phyloP scores from a whole-genome alignment of 2,888 invertebrate species.

The Bugulina stolonifera region DNA sequence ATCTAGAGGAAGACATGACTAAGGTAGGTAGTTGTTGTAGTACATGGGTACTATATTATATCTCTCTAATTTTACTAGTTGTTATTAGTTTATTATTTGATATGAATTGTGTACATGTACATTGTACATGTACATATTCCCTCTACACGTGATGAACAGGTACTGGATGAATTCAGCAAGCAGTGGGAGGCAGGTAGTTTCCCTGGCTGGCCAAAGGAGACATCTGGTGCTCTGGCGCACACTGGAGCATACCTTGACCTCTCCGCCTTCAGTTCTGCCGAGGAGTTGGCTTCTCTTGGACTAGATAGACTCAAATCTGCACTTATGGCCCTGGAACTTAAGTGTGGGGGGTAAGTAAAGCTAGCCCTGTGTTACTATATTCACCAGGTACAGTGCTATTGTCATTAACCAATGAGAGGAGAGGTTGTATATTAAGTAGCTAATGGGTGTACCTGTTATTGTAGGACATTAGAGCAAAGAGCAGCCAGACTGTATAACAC shows the following conservation, averaged over 20 bases:
- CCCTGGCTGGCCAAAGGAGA: constrained; percentile 92
- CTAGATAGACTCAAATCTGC: constrained; percentile 95
- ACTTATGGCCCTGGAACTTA: constrained; percentile 87
- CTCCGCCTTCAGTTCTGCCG: constrained; percentile 85
- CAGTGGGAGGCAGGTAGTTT: constrained; percentile 85
- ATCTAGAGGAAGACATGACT: constrained; percentile 59
- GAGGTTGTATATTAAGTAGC: too few species aligned
- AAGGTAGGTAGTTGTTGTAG: too few species aligned
- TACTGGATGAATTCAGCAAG: constrained; percentile 71
- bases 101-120: too few species aligned
- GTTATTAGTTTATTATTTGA: too few species aligned
- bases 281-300: constrained; percentile 89
- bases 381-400: too few species aligned
- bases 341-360: constrained; percentile 88
- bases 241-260: constrained; percentile 94
- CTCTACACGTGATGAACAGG: constrained; percentile 38
- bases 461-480: constrained; percentile 83
- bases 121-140: too few species aligned
- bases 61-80: too few species aligned
- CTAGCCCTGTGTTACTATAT: too few species aligned
- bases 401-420: too few species aligned
- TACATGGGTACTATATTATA: too few species aligned
- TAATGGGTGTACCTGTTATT: constrained; percentile 32
- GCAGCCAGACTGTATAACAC: constrained; percentile 89
- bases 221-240: constrained; percentile 77